phyloP scores from a whole-genome alignment of 2,113 vertebrate species.

The Xenus cinereus region DNA sequence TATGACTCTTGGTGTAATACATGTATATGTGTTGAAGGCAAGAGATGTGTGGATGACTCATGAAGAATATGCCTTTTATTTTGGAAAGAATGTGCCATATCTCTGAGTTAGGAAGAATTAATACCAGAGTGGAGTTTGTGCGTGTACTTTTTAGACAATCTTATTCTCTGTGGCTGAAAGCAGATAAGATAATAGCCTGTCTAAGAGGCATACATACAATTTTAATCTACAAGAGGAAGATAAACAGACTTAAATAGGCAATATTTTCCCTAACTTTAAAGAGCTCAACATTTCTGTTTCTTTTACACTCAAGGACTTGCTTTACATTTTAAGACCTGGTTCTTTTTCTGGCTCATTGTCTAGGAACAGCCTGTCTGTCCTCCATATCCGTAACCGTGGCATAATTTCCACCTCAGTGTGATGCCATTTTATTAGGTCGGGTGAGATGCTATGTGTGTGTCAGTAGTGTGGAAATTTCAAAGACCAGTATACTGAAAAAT shows the following conservation, averaged over 20 bases:
- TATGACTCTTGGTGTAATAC: background rate
- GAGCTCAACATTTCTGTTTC: background rate
- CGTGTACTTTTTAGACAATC: background rate
- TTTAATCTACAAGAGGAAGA: constrained; percentile 16
- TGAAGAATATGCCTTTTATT: background rate
- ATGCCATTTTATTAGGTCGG: background rate
- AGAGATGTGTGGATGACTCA: background rate
- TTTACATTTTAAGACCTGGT: background rate
- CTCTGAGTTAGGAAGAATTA: background rate
- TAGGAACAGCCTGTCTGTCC: background rate
- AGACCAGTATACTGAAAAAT: background rate
- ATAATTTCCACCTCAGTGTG: background rate
- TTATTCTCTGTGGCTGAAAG: background rate
- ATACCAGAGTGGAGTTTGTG: background rate
- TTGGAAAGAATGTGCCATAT: background rate
- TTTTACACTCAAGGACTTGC: background rate
- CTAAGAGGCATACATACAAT: background rate
- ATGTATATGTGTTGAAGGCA: background rate
- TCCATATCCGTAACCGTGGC: background rate
- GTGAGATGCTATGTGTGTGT: background rate
- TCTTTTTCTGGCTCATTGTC: background rate
- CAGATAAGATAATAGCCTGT: background rate
- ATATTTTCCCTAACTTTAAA: background rate
- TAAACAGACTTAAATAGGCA: background rate
- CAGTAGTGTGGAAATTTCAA: background rate